Base-by-base conservation (phyloP, 2,113 vertebrate species). In the Merops nubicus region DNA sequence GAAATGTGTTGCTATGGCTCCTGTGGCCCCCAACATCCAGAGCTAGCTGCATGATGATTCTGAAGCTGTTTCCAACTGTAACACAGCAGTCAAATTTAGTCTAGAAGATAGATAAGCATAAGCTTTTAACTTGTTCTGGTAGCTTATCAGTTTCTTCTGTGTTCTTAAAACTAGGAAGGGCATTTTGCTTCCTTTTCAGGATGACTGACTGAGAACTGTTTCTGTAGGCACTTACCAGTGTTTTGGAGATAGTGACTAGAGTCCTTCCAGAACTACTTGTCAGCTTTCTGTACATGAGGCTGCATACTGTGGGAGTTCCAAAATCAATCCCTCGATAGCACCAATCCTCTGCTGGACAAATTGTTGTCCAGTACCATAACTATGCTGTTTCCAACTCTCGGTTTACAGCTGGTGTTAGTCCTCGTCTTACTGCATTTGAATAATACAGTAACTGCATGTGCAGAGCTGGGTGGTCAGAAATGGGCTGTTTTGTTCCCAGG, bases 91-190 rank as follows among this genome's bases (percentile, higher is more conserved):
- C 40, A 84, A 21, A 59, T 73, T 85, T 34, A 75, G 14, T 60
- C 38, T 51, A 73, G 51, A 63, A 89, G 75, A 68, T 5, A 47
- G 53, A 50, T 8, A 26, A 47, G 11, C 20, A 4, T 20, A 20
- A 84, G 25, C 15, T 91, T 88, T 65, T 48, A 60, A n/a, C 38
- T 85, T 2, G 4, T 47, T 76, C 36, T 17, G 45, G 34, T 74
- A 64, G 21, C 6, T 70, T 67, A 11, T 23, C 0, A 0, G 3
- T 70, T 92, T 84, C 33, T 87, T 84, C 12, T 67, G 0, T 23
- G 8, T 53, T 63, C 43, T 78, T 70, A 50, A 54, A 83, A 36
- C 50, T 80, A 47, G 56, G 51, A 65, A 77, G 40, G 9, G 38
- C 8, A 11, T 64, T 12, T 8, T 51, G 53, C 23, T 88, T 90